Evolutionary conservation across 2,888 invertebrate species (phyloP).

Genomic region (Electrophaes corylata): DNA sequence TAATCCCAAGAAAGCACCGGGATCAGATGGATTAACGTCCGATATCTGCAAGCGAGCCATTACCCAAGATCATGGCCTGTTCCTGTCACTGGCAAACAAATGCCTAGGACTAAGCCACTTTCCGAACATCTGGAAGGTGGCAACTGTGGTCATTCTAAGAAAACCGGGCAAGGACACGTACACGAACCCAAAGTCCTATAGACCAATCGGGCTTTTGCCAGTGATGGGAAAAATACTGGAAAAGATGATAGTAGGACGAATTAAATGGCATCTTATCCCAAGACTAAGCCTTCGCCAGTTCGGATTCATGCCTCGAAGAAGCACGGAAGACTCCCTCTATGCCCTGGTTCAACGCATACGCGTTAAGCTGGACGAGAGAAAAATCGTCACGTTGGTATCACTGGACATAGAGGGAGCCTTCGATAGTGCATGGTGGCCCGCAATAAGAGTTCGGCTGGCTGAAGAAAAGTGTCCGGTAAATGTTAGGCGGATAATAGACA

Average conservation of each 20-base stretch:
- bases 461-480: neutral
- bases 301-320: neutral
- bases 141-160: constrained; percentile 2
- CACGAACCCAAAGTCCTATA: constrained; percentile 15
- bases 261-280: constrained; percentile 8
- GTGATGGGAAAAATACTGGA: constrained; percentile 32
- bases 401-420: neutral
- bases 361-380: neutral
- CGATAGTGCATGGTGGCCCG: neutral
- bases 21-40: constrained; percentile 8
- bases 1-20: too few relatives aligned
- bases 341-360: neutral
- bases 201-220: constrained; percentile 39
- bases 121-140: constrained; percentile 21
- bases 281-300: neutral
- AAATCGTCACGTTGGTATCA: neutral
- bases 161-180: constrained; percentile 3
- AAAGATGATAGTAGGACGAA: neutral
- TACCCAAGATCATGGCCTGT: constrained; percentile 19
- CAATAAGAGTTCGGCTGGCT: neutral
- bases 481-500: neutral
- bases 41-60: constrained; percentile 31
- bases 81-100: constrained; percentile 21
- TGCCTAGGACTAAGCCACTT: constrained; percentile 34
- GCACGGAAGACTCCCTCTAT: neutral